Evolutionary conservation across 2,888 invertebrate species (phyloP).

Genomic region (Hypena proboscidalis): DNA sequence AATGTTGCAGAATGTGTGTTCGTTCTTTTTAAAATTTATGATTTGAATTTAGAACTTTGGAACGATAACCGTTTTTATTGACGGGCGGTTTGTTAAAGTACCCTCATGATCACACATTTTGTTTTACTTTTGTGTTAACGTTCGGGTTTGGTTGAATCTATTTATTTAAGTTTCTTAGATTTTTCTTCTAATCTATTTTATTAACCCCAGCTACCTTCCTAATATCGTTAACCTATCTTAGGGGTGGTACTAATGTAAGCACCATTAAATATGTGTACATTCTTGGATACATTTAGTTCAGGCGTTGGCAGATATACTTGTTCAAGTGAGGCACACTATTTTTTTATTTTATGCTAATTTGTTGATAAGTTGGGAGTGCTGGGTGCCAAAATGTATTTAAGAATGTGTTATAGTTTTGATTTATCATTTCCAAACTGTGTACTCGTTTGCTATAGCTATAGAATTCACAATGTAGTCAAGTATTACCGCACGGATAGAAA

Average conservation of each 20-base stretch:
- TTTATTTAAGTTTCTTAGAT: background rate
- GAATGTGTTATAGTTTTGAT: too few relatives aligned
- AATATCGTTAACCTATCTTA: conserved; percentile 1
- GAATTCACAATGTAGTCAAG: too few relatives aligned
- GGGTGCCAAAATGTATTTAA: too few relatives aligned
- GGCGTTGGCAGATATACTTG: too few relatives aligned
- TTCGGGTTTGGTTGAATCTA: background rate
- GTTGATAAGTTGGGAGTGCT: too few relatives aligned
- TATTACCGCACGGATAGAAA: too few relatives aligned
- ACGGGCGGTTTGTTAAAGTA: background rate
- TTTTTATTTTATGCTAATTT: too few relatives aligned
- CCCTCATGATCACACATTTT: background rate
- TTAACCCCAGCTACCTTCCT: background rate
- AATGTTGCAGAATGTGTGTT: conserved; percentile 45
- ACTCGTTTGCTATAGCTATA: too few relatives aligned
- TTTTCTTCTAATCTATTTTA: background rate
- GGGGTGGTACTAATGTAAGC: background rate
- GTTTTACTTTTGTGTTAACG: too few relatives aligned
- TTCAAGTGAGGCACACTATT: too few relatives aligned
- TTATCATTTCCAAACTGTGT: too few relatives aligned
- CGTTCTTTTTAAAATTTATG: conserved; percentile 27
- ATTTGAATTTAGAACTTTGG: conserved; percentile 20
- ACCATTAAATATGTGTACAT: background rate
- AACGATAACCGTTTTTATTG: conserved; percentile 8
- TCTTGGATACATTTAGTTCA: background rate